These are phyloP conservation scores for Caenorhabditis sp. DNA, from an alignment of 2,888 invertebrate species.

Conservation along the genomic window DNA sequence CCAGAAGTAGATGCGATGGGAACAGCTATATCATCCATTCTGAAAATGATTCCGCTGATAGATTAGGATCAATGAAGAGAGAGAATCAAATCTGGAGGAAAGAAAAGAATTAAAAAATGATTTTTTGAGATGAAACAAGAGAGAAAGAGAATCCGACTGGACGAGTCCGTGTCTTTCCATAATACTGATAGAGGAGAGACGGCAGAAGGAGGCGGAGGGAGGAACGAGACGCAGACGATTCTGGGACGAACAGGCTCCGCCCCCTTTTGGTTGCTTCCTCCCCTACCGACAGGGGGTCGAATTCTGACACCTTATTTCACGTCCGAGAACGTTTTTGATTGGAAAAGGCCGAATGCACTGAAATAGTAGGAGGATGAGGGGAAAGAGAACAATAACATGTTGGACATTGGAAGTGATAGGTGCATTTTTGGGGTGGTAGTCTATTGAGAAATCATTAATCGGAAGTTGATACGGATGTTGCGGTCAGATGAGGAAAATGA, in stretches of 20 bases:
- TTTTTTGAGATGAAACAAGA: constrained; percentile 2
- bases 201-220: constrained; percentile 28
- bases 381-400: neutral
- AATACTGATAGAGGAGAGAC: constrained; percentile 58
- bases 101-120: constrained; percentile 17
- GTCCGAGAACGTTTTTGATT: constrained; percentile 18
- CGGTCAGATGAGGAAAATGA: neutral
- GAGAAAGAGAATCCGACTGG: constrained; percentile 24
- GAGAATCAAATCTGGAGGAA: constrained; percentile 12
- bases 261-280: constrained; percentile 20
- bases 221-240: constrained; percentile 30
- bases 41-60: constrained; percentile 19
- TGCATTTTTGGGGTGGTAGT: neutral
- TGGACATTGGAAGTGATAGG: constrained; percentile 25
- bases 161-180: constrained; percentile 27
- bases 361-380: neutral
- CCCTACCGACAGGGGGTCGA: constrained; percentile 19
- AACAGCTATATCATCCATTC: constrained; percentile 67
- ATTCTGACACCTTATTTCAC: constrained; percentile 21
- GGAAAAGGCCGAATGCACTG: constrained; percentile 3
- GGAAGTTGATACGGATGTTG: neutral
- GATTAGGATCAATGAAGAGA: constrained; percentile 13
- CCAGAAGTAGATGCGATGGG: constrained; percentile 67
- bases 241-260: constrained; percentile 43
- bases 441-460: constrained; percentile 16